Percentiles rank a stretch among this genome's conserved stretches.
phyloP scores from a whole-genome alignment of 2,113 vertebrate species.

The Isurus oxyrinchus region DNA sequence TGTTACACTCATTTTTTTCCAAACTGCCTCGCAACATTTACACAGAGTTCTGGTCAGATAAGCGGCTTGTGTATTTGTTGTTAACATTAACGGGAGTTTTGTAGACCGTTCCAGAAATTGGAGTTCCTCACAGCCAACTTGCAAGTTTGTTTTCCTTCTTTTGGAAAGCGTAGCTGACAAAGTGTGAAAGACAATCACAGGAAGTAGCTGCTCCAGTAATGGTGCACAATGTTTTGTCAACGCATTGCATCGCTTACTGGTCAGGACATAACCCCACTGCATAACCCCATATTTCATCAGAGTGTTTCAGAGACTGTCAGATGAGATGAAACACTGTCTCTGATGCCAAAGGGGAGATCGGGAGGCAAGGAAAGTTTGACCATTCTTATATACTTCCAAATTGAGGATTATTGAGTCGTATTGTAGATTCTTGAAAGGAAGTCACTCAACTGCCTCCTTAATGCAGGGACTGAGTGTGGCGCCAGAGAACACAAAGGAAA shows the following conservation, averaged over 20 bases:
- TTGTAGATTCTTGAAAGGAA: not conserved
- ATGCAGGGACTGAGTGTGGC: not conserved
- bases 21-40: not conserved
- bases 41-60: not conserved
- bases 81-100: not conserved
- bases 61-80: not conserved
- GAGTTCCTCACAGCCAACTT: not conserved
- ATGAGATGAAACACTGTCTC: not conserved
- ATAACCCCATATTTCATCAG: not conserved
- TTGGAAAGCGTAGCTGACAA: not conserved
- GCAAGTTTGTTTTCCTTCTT: not conserved
- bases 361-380: not conserved
- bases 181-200: not conserved
- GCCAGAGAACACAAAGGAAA: not conserved
- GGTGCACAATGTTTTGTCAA: not conserved
- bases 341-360: not conserved
- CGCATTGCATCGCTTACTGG: not conserved
- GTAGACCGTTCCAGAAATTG: not conserved
- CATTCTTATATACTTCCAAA: not conserved
- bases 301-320: not conserved
- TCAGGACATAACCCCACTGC: not conserved
- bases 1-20: not conserved
- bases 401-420: not conserved
- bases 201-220: not conserved
- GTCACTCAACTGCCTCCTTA: not conserved